These are phyloP conservation scores for Atlantisia rogersi DNA, from an alignment of 2,113 vertebrate genomes.

Conservation along the genomic window DNA sequence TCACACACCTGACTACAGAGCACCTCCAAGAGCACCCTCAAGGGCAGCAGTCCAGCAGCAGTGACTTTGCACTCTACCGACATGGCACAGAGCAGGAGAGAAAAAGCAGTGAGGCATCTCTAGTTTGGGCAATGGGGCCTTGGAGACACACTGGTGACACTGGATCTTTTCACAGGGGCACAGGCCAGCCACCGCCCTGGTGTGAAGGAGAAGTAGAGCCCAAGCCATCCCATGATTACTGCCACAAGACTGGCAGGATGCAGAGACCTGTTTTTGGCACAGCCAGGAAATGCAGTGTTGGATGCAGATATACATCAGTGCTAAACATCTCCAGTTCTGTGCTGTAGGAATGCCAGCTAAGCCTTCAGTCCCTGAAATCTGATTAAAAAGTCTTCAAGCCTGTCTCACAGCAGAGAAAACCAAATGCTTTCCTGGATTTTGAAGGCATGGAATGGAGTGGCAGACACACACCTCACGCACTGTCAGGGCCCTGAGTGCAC, in stretches of 20 bases:
- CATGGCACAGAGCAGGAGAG: not conserved
- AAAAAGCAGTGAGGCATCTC: not conserved
- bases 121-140: not conserved
- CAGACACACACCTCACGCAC: not conserved
- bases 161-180: not conserved
- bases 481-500: not conserved
- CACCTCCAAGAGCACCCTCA: not conserved
- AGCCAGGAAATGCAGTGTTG: not conserved
- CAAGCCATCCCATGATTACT: accelerated
- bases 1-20: not conserved
- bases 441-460: not conserved
- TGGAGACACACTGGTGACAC: not conserved
- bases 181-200: not conserved
- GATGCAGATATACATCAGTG: not conserved
- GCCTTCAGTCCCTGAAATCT: not conserved
- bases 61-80: not conserved
- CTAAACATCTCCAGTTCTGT: not conserved
- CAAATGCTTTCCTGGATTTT: not conserved
- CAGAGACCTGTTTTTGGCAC: not conserved
- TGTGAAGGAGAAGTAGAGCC: not conserved
- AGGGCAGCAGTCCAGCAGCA: not conserved
- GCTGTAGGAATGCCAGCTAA: not conserved
- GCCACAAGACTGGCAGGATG: not conserved
- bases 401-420: not conserved
- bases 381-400: not conserved